Evolutionary conservation across 2,888 invertebrate species (phyloP).

Genomic region (Xestia sexstrigata): DNA sequence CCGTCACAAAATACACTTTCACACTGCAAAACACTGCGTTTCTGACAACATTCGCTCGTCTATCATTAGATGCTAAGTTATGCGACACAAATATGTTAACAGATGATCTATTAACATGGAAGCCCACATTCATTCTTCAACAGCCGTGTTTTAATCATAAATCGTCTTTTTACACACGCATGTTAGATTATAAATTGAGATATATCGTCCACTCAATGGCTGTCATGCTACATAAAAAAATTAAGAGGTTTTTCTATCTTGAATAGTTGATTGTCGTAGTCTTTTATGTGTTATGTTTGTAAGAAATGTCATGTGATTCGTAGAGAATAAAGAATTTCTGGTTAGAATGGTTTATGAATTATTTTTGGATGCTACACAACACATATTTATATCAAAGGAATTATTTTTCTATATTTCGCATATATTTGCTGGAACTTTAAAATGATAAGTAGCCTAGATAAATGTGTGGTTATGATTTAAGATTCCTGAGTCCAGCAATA

Average conservation of each 20-base stretch:
- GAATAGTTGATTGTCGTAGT: conserved; percentile 24
- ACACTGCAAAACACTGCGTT: conserved; percentile 11
- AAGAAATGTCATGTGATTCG: conserved; percentile 25
- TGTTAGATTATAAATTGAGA: conserved; percentile 20
- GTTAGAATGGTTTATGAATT: background rate
- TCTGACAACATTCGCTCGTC: conserved; percentile 12
- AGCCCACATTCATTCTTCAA: conserved; percentile 36
- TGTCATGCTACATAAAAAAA: conserved; percentile 36
- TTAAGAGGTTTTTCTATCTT: conserved; percentile 15
- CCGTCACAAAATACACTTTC: conserved; percentile 18
- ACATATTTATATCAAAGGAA: background rate
- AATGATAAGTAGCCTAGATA: background rate
- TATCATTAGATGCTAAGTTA: conserved; percentile 29
- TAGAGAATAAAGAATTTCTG: conserved; percentile 8
- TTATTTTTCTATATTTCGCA: background rate
- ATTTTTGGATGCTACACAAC: background rate
- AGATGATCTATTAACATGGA: conserved; percentile 44
- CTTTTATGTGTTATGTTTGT: conserved; percentile 9
- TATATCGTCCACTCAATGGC: conserved; percentile 9
- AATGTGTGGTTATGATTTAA: background rate
- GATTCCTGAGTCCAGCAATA: background rate
- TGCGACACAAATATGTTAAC: conserved; percentile 40
- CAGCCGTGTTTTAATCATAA: conserved; percentile 41
- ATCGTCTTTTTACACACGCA: conserved; percentile 44
- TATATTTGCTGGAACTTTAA: background rate